Evolutionary conservation across 1,140 invertebrate species (phyloP), one percentile per base, ranked within the genome.

Genomic region (Sinella curviseta): DNA sequence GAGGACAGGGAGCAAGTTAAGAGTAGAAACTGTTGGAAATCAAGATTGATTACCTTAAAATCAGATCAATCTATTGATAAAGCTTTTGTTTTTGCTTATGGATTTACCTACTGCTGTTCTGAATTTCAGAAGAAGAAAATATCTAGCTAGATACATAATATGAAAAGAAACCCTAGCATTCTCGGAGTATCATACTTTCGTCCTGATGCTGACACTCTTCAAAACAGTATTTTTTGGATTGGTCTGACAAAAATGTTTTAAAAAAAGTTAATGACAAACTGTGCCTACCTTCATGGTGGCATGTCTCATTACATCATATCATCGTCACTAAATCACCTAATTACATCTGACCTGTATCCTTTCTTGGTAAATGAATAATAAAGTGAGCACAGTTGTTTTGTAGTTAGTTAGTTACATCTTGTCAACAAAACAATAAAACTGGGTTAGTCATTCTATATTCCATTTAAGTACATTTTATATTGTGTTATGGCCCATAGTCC

Each of bases 241-340:
- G n/a, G n/a, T n/a, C n/a, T n/a, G n/a, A n/a, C n/a, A n/a, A n/a
- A n/a, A n/a, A n/a, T n/a, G n/a, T n/a, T n/a, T n/a, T n/a, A n/a
- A 48, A 48, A 48, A 48, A 8, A 8, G 39, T 48, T 8, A 70
- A 70, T 70, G 31, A 70, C 55, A 70, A 30, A 70, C 65, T 16
- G n/a, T 48, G 39, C 39, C 39, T 48, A 33, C 12, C 31, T 70
- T 33, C 65, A 3, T 70, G 65, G 65, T 70, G 65, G 65, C 65
- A 24, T 31, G 28, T 70, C 31, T 70, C 65, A 70, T 70, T 70
- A 70, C 65, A 70, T 31, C 65, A 31, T 14, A 70, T 70, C 65
- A 33, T 70, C 31, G 26, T 33, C 65, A 70, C 26, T 70, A n/a
- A 26, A 60, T 8, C 24, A 48, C 39, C 39, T 26, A 60, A 60